phyloP scores from a whole-genome alignment of 2,113 vertebrate genomes.

The Chrysemys picta region DNA sequence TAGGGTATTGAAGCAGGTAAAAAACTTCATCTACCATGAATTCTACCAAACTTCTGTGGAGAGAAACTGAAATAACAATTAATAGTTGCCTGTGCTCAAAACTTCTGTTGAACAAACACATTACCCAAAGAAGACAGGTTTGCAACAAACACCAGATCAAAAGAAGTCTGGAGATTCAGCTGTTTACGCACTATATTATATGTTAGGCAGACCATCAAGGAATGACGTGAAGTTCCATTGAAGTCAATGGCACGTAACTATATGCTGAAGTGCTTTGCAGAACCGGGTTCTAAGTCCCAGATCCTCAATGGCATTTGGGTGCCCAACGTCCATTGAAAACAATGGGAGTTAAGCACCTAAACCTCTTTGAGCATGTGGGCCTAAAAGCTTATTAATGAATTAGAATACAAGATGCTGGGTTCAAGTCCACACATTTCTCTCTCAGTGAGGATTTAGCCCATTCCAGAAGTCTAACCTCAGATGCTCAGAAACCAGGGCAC shows the following conservation, averaged over 20 bases:
- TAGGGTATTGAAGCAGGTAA: background rate
- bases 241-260: background rate
- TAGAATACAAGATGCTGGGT: background rate
- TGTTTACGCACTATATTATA: background rate
- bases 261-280: background rate
- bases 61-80: background rate
- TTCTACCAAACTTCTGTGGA: background rate
- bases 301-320: background rate
- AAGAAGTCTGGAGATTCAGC: background rate
- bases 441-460: background rate
- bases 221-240: background rate
- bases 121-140: background rate
- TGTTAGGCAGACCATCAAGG: background rate
- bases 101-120: background rate
- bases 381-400: background rate
- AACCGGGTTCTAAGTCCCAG: background rate
- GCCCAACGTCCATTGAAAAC: background rate
- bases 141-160: rapidly evolving
- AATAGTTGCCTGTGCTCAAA: background rate
- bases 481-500: background rate
- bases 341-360: background rate
- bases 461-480: background rate
- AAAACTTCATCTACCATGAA: background rate
- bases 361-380: background rate
- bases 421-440: background rate